Base-by-base conservation (phyloP, 2,797 vertebrate genomes). In the Alouatta caraya region DNA sequence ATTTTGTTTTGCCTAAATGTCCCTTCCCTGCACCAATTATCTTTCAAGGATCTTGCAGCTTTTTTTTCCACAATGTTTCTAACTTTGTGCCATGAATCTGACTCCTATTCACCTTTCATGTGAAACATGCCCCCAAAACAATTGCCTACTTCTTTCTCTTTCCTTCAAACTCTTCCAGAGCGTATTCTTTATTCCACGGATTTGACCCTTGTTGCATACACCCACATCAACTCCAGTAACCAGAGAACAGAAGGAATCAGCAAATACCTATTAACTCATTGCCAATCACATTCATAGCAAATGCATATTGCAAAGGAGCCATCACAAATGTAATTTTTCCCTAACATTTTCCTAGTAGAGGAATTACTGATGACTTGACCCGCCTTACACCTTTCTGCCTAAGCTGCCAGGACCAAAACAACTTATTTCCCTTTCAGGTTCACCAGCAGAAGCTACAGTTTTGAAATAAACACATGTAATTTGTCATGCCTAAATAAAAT, bases 381-480 rank as follows among this genome's bases (percentile, higher is more conserved):
- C 24, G 80, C 15, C 13, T 59, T 82, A 59, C 2, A 72, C 26
- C 24, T 57, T 4, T 21, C 21, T n/a, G 39, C 22, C 5, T 50
- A 59, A 64, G 11, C 21, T 37, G 33, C 57, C 30, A 30, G 37
- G 73, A 57, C 44, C 37, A 52, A 80, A 86, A 59, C 22, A 87
- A 67, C 67, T 84, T 93, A 76, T 24, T 95, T 82, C 46, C n/a
- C 90, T 92, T 78, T 92, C 48, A 87, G 37, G 79, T 81, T 72
- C n/a, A 42, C 50, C 48, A 90, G 22, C 50, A 55, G 79, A 93
- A 76, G 81, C 72, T 83, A 88, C 46, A 37, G n/a, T 93, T 87
- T 95, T 91, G 92, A 81, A 93, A 91, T 48, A 83, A 92, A 88
- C 42, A 90, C 8, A 4, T 73, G 50, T 24, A 59, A 94, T 95